Evolutionary conservation across 1,140 invertebrate genomes (phyloP).

Genomic region (Calycopis cecrops): DNA sequence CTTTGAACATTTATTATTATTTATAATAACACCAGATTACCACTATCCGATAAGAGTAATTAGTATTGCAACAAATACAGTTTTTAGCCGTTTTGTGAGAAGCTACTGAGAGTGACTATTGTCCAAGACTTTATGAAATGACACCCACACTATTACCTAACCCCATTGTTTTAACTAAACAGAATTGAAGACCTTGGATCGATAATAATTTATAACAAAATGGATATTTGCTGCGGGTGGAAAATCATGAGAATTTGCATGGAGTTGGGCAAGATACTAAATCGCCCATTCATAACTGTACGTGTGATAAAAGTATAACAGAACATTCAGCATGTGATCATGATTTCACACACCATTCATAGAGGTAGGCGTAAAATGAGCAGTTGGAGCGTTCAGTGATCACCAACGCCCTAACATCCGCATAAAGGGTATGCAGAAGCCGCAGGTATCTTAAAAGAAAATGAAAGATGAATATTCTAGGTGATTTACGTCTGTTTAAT

Average conservation of each 20-base stretch:
- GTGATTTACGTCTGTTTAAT: too few relatives aligned
- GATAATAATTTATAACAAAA: constrained; percentile 34
- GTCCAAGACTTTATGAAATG: constrained; percentile 52
- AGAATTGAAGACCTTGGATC: constrained; percentile 43
- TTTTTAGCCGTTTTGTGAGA: constrained; percentile 23
- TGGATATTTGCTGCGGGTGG: constrained; percentile 4
- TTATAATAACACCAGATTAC: not conserved
- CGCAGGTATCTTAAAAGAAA: too few relatives aligned
- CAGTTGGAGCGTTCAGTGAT: too few relatives aligned
- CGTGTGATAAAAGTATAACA: too few relatives aligned
- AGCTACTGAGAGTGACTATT: constrained; percentile 29
- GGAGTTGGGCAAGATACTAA: not conserved
- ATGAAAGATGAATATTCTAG: too few relatives aligned
- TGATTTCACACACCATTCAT: too few relatives aligned
- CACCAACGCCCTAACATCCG: too few relatives aligned
- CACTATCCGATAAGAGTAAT: constrained; percentile 1
- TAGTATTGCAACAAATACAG: constrained; percentile 12
- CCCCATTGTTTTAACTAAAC: constrained; percentile 36
- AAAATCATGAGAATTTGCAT: constrained; percentile 6
- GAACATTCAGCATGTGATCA: too few relatives aligned
- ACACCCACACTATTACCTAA: constrained; percentile 44
- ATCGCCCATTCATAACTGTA: not conserved
- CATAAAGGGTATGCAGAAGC: too few relatives aligned
- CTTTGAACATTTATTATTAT: too few relatives aligned
- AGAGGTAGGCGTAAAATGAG: too few relatives aligned